A percentile compares a stretch with the other conserved stretches of the same genome.
These are phyloP conservation scores for Phyto melanocephala DNA, from an alignment of 2,888 invertebrate species.

Conservation along the genomic window DNA sequence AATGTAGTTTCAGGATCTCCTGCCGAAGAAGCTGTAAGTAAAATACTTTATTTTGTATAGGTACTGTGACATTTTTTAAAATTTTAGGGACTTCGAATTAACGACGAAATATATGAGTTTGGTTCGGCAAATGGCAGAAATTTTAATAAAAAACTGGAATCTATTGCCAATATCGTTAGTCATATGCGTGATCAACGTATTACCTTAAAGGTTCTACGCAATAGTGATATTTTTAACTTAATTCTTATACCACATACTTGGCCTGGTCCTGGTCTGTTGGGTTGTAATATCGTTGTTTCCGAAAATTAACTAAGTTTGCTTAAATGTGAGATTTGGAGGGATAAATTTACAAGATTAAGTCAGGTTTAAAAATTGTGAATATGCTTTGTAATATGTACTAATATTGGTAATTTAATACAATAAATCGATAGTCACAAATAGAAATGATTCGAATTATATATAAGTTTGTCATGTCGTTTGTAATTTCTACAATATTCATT, in stretches of 20 bases:
- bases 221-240: slow-evolving; percentile 80
- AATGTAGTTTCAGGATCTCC: slow-evolving; percentile 88
- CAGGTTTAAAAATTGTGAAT: no score
- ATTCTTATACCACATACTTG: slow-evolving; percentile 86
- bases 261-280: slow-evolving; percentile 89
- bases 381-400: no score
- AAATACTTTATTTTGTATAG: no score
- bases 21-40: slow-evolving; percentile 87
- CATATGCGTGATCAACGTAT: slow-evolving; percentile 81
- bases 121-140: slow-evolving; percentile 87
- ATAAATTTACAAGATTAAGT: no score
- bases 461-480: no score
- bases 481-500: no score
- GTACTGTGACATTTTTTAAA: slow-evolving; percentile 51
- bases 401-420: no score
- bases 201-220: slow-evolving; percentile 81
- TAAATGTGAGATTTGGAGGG: no score
- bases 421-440: no score
- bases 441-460: no score
- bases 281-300: slow-evolving; percentile 82
- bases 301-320: slow-evolving; percentile 66
- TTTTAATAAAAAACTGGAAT: slow-evolving; percentile 83
- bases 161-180: slow-evolving; percentile 85
- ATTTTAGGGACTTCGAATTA: slow-evolving; percentile 83
- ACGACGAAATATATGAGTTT: slow-evolving; percentile 87